These are phyloP conservation scores for Plecturocebus donacophilus DNA, from an alignment of 2,113 vertebrate genomes.

Conservation along the genomic window DNA sequence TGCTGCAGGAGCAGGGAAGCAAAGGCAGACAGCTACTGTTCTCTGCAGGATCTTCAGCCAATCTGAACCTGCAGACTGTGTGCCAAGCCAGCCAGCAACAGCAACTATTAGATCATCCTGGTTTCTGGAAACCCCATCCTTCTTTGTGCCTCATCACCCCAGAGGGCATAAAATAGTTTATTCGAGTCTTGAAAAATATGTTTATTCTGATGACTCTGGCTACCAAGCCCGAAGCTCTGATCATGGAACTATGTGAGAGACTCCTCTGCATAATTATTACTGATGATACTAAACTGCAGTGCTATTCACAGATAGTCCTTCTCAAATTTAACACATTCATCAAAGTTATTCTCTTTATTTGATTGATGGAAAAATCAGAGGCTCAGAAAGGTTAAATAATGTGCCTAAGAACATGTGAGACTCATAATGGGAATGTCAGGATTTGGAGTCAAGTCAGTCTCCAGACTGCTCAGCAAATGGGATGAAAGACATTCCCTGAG, in stretches of 20 bases:
- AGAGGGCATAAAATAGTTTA: constrained; percentile 40
- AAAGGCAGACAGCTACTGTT: background rate
- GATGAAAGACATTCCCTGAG: background rate
- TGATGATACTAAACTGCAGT: background rate
- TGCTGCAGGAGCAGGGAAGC: background rate
- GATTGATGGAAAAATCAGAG: background rate
- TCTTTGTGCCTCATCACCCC: background rate
- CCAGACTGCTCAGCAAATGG: background rate
- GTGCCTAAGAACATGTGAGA: background rate
- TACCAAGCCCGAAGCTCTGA: constrained; percentile 21
- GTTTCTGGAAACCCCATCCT: constrained; percentile 28
- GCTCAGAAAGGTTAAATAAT: constrained; percentile 1
- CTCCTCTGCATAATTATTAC: background rate
- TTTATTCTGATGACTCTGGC: constrained; percentile 39
- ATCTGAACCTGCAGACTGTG: background rate
- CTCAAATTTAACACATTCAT: constrained; percentile 20
- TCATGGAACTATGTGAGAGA: background rate
- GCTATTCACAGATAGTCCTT: background rate
- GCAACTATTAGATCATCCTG: background rate
- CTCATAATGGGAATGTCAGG: background rate
- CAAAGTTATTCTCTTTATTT: constrained; percentile 26
- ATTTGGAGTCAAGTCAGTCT: background rate
- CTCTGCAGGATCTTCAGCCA: background rate
- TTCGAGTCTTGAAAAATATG: constrained; percentile 54
- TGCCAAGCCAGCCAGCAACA: background rate